These are phyloP conservation scores for Nasonovia ribisnigri DNA, from an alignment of 2,888 invertebrate genomes.

Conservation along the genomic window DNA sequence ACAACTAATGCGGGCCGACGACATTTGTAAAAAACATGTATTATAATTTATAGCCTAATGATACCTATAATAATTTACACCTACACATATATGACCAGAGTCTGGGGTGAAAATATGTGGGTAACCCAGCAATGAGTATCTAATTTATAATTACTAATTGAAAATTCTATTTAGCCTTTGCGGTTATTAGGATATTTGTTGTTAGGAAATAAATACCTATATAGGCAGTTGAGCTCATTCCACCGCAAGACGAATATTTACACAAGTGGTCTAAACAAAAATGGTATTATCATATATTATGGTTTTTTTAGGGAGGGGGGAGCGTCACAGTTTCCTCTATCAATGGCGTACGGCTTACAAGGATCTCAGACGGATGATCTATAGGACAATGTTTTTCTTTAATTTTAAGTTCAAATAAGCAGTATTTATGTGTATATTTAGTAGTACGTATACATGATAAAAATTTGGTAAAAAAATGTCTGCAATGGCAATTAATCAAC, in stretches of 20 bases:
- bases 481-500: neutral
- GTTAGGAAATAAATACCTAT: neutral
- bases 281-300: neutral
- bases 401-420: neutral
- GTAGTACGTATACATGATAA: neutral
- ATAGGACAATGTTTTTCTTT: neutral
- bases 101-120: neutral
- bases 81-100: neutral
- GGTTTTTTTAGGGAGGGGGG: neutral
- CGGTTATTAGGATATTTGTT: neutral
- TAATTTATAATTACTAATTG: neutral
- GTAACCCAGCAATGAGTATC: neutral
- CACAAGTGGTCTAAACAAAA: neutral
- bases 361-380: neutral
- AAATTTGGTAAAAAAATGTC: neutral
- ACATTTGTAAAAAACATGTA: neutral
- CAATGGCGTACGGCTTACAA: neutral
- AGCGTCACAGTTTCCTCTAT: neutral
- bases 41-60: neutral
- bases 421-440: neutral
- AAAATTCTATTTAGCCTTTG: neutral
- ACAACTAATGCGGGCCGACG: neutral
- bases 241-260: neutral
- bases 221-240: neutral
- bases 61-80: neutral